Evolutionary conservation across 2,888 invertebrate genomes (phyloP).

Genomic region (Muschampia staudingeri): DNA sequence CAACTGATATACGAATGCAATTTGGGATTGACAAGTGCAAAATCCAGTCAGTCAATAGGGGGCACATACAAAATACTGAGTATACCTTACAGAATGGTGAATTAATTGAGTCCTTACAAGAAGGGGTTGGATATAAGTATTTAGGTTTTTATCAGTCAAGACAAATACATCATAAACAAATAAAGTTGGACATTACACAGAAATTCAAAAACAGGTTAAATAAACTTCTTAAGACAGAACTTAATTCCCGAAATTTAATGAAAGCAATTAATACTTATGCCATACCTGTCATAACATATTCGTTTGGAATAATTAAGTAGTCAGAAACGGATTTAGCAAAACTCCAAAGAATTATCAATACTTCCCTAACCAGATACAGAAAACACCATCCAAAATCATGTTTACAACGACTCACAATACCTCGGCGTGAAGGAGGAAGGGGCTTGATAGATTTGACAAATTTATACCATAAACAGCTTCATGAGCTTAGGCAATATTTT

Average conservation of each 20-base stretch:
- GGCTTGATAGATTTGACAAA: too few species aligned
- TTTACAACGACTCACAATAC: too few species aligned
- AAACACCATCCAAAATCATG: too few species aligned
- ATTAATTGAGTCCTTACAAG: background rate
- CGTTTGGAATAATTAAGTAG: slow-evolving; percentile 15
- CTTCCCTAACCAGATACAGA: too few species aligned
- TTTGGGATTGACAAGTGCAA: too few species aligned
- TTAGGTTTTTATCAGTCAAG: slow-evolving; percentile 17
- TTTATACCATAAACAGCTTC: too few species aligned
- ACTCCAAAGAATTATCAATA: slow-evolving; percentile 1
- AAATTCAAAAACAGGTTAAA: background rate
- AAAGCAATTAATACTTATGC: slow-evolving; percentile 21
- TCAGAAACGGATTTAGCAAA: background rate
- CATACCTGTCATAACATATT: slow-evolving; percentile 13
- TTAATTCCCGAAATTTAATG: slow-evolving; percentile 5
- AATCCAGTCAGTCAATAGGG: too few species aligned
- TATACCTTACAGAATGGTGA: too few species aligned
- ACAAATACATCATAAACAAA: slow-evolving; percentile 15
- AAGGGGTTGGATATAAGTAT: slow-evolving; percentile 1
- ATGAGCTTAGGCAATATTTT: background rate
- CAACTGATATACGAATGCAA: too few species aligned
- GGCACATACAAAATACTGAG: too few species aligned
- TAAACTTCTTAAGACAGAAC: too few species aligned
- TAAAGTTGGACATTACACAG: background rate
- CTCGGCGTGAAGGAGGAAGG: too few species aligned